A percentile compares a stretch with the other conserved stretches of the same genome.
phyloP scores from a whole-genome alignment of 2,113 vertebrate genomes.

The Mormoops blainvillei region DNA sequence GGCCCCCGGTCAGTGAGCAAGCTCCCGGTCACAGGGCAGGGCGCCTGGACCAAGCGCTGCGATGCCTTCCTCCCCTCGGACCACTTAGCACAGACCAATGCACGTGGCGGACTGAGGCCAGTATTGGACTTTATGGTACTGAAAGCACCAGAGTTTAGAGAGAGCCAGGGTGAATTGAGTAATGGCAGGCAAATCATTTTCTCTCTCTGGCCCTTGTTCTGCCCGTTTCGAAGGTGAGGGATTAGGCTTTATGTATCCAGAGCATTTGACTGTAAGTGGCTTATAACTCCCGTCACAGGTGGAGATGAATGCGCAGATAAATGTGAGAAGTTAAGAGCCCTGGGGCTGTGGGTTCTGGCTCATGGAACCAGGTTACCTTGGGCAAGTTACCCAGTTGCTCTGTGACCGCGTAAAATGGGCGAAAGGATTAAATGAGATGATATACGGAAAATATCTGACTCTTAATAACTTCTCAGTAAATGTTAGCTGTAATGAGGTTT shows the following conservation, averaged over 20 bases:
- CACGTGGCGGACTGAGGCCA: accelerated
- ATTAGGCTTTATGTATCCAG: background rate
- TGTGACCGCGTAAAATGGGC: background rate
- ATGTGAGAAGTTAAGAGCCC: background rate
- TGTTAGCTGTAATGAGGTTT: background rate
- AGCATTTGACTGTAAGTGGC: background rate
- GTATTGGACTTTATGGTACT: accelerated
- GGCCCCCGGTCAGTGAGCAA: background rate
- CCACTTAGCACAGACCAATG: background rate
- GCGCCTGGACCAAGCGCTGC: background rate
- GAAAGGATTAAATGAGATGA: background rate
- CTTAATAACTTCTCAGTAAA: background rate
- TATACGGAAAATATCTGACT: background rate
- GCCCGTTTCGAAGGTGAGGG: accelerated
- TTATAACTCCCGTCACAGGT: background rate
- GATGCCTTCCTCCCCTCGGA: background rate
- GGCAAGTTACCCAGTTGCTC: background rate
- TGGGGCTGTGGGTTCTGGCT: background rate
- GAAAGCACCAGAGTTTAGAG: background rate
- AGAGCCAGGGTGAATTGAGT: too few species aligned
- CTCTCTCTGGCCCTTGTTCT: background rate
- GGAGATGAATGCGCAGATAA: background rate
- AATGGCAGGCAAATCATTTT: background rate
- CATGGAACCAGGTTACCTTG: background rate
- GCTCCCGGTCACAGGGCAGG: background rate